Evolutionary conservation across 1,140 invertebrate species (phyloP), one percentile per base, ranked within the genome.

Genomic region (Asobara japonica): DNA sequence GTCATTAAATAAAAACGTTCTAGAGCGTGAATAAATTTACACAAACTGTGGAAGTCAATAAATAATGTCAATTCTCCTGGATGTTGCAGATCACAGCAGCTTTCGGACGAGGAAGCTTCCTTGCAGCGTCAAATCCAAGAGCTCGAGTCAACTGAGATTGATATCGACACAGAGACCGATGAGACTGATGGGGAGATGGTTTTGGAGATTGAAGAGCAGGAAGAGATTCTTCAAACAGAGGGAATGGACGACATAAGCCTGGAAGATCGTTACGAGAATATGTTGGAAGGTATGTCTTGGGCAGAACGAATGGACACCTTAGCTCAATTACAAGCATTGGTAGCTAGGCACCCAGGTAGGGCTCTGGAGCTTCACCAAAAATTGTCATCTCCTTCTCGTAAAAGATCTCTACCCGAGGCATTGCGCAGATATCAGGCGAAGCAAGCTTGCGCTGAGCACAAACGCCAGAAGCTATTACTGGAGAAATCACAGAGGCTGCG

Each of bases 351-450:
- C 85, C 96, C 96, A 2, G 96, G 96, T 0, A 90, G 96, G 73
- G 96, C 95, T 0, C 89, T 96, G 62, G 95, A 97, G 76, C 88
- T 98, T 48, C 96, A 98, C 83, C 96, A 97, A 78, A 98, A 98
- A 84, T 84, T 98, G 0, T 97, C 96, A 0, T 96, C 96, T 56
- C 96, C 96, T 0, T 95, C 95, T 2, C 89, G 96, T 62, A 93
- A 95, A 77, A 91, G 94, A 71, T 95, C 92, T 25, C 79, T 94
- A 18, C 91, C 95, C 51, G 95, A 96, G 82, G 94, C 94, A 80
- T 94, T 65, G 86, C 90, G 89, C 83, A 88, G 94, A 31, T 95
- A 97, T 79, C 95, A 97, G 86, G 93, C 92, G 0, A 97, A 97
- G 79, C 96, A 98, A 83, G 94, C 94, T 0, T 92, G 95, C 76